Base-by-base conservation (phyloP, 2,797 vertebrate genomes). In the Setipinna tenuifilis region DNA sequence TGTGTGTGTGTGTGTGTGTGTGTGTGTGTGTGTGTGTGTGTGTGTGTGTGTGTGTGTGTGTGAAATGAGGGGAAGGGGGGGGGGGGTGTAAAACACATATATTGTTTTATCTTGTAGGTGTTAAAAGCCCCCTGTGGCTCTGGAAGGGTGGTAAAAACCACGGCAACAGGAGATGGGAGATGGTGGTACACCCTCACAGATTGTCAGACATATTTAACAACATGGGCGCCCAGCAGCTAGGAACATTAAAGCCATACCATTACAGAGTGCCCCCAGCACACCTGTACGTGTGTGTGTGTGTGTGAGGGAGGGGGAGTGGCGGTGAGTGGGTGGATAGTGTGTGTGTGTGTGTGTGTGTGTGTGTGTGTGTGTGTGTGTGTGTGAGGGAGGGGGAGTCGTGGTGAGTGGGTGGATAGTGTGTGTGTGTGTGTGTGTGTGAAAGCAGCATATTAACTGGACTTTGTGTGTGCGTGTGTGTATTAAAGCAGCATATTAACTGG, bases 1-100 rank as follows among this genome's bases (percentile, higher is more conserved):
- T 57, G 48, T 84, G 54, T 84, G 59, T 82, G 81, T 82, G 82
- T 85, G 83, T 84, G 44, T 59, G 44, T 83, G 3, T 46, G 82
- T 23, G 7, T 81, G 83, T 88, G 75, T 89, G 82, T 88, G 89
- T 48, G 46, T 48, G 4, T 48, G 46, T 48, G 46, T 48, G 46
- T 48, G 46, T 48, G 46, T 48, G 46, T 48, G 46, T 48, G 46
- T 48, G 46, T 48, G 46, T 48, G 46, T 48, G 28, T 75, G 31
- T 75, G 68, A 28, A 23, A 65, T 14, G 5, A 28, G 68, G 5
- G 25, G 68, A 0, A 17, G 11, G 16, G 31, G 62, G n/a, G n/a
- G n/a, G n/a, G n/a, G n/a, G n/a, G n/a, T n/a, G n/a, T n/a, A n/a
- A n/a, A n/a, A n/a, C n/a, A n/a, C 3, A 75, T 75, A 1, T 28